A percentile compares a stretch with the other conserved stretches of the same genome.
phyloP scores from a whole-genome alignment of 2,113 vertebrate genomes.

The Malaclemys terrapin region DNA sequence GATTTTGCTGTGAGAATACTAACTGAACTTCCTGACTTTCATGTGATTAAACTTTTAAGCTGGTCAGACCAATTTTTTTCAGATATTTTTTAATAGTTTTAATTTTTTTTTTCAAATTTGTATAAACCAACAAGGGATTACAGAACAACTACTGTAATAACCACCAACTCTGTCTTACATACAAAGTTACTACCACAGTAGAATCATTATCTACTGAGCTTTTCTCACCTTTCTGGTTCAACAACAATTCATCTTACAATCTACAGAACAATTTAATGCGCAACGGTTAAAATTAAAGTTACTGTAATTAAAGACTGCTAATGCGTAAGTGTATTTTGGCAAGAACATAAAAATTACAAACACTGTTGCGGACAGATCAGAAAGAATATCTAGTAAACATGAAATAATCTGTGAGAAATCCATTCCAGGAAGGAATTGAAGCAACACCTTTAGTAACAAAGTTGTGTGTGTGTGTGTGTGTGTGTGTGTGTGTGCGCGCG shows the following conservation, averaged over 20 bases:
- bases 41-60: not conserved
- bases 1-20: not conserved
- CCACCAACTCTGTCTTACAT: not conserved
- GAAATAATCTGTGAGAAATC: not conserved
- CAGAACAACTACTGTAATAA: not conserved
- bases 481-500: rapidly evolving
- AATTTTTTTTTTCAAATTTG: not conserved
- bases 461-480: too few relatives aligned
- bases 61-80: not conserved
- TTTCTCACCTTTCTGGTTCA: not conserved
- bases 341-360: not conserved
- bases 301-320: not conserved
- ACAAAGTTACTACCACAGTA: not conserved
- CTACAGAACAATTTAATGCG: not conserved
- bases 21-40: not conserved
- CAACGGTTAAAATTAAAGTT: not conserved
- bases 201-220: not conserved
- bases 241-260: not conserved
- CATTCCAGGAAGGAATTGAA: not conserved
- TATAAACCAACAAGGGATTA: not conserved
- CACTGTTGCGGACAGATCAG: not conserved
- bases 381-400: not conserved
- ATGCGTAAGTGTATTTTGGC: not conserved
- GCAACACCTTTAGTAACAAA: not conserved
- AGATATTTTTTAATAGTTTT: rapidly evolving